Percentiles rank a stretch among this genome's conserved stretches.
These are phyloP conservation scores for Dryobotodes eremita DNA, from an alignment of 2,888 invertebrate genomes.

Conservation along the genomic window DNA sequence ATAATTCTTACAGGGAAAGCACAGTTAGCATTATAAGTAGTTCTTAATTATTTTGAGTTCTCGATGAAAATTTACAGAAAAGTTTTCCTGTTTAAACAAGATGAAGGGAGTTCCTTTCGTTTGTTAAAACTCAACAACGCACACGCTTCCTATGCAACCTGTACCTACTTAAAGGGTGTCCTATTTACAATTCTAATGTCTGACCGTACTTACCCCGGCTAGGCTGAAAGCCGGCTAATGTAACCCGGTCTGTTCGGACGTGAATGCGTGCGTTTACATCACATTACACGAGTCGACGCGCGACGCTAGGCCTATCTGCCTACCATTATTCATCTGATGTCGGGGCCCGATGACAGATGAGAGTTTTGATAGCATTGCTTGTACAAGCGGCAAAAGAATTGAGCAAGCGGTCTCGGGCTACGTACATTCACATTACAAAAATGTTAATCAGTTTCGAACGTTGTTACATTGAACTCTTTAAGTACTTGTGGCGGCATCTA, in stretches of 20 bases:
- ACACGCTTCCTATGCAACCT: neutral
- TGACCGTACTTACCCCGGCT: constrained; percentile 44
- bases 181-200: constrained; percentile 50
- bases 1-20: no score
- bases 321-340: constrained; percentile 45
- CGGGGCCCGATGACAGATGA: constrained; percentile 10
- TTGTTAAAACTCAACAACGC: constrained; percentile 2
- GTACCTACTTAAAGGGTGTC: constrained; percentile 7
- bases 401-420: no score
- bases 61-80: no score
- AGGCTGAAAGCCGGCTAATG: constrained; percentile 31
- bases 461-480: no score
- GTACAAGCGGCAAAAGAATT: neutral
- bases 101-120: neutral
- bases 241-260: constrained; percentile 7
- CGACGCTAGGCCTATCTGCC: neutral
- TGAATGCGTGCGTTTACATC: constrained; percentile 28
- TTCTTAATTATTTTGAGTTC: no score
- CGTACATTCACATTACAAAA: no score
- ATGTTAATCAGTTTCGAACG: no score
- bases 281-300: constrained; percentile 35
- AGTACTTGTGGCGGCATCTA: no score
- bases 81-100: no score
- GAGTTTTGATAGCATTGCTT: neutral
- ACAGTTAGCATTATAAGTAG: no score